Conservation (phyloP, 1,140 invertebrate species). For the Mya arenaria region DNA sequence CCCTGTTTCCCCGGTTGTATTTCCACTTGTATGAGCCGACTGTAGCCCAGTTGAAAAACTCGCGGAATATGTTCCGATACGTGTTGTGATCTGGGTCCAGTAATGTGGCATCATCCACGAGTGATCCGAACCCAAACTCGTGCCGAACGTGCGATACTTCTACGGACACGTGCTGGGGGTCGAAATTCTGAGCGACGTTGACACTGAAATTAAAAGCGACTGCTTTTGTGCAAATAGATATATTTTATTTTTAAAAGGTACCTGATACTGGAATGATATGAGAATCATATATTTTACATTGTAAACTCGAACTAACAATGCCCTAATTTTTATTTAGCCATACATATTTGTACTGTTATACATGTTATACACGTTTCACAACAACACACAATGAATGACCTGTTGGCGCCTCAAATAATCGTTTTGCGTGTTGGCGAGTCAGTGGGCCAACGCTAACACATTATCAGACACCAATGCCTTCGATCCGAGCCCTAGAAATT, state of each 20-base stretch:
- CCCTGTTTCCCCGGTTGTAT: conserved; percentile 48
- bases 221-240: no score
- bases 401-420: no score
- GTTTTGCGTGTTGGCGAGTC: no score
- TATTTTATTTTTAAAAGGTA: no score
- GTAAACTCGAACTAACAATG: not conserved
- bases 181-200: conserved; percentile 4
- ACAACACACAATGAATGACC: no score
- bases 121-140: conserved; percentile 58
- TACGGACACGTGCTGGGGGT: conserved; percentile 7
- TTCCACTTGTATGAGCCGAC: conserved; percentile 61
- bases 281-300: not conserved
- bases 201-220: no score
- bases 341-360: no score
- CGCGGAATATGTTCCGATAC: conserved; percentile 58
- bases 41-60: conserved; percentile 68
- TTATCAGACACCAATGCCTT: no score
- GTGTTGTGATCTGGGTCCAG: conserved; percentile 33
- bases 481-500: no score
- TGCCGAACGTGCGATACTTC: conserved; percentile 54
- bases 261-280: no score
- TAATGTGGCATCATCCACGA: conserved; percentile 39
- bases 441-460: no score
- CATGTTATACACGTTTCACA: no score
- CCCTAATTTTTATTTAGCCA: not conserved